Evolutionary conservation across 1,140 invertebrate species (phyloP).

Genomic region (Scaptomyza pallida): DNA sequence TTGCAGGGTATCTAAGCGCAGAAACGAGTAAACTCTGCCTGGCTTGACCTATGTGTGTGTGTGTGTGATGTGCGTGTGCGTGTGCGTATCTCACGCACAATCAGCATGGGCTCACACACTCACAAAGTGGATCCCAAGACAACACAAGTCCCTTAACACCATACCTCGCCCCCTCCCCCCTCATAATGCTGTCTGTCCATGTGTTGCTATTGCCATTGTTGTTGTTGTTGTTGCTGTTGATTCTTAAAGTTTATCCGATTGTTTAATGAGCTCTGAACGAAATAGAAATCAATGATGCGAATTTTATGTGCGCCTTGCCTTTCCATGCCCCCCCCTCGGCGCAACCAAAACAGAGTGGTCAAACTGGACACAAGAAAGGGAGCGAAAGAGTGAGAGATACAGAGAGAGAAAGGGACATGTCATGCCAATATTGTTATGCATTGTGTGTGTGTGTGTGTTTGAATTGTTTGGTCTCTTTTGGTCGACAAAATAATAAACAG

Average conservation of each 20-base stretch:
- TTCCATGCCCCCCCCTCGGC: no score
- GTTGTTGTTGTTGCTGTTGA: constrained; percentile 22
- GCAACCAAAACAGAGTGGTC: constrained; percentile 27
- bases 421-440: constrained; percentile 51
- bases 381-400: background rate
- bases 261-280: constrained; percentile 64
- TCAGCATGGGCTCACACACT: constrained; percentile 31
- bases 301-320: constrained; percentile 54
- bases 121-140: constrained; percentile 6
- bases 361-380: constrained; percentile 2
- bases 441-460: constrained; percentile 37
- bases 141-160: background rate
- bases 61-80: constrained; percentile 2
- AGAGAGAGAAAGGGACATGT: constrained; percentile 13
- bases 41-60: constrained; percentile 14
- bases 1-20: constrained; percentile 7
- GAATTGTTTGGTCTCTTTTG: constrained; percentile 23
- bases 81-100: constrained; percentile 41
- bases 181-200: constrained; percentile 35
- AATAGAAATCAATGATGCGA: constrained; percentile 66
- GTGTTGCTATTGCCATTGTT: constrained; percentile 11
- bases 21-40: constrained; percentile 5
- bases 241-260: constrained; percentile 63
- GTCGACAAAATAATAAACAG: constrained; percentile 60
- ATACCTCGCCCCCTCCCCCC: background rate